Evolutionary conservation across 2,888 invertebrate genomes (phyloP), one percentile per base, ranked within the genome.

Genomic region (Lysandra coridon): DNA sequence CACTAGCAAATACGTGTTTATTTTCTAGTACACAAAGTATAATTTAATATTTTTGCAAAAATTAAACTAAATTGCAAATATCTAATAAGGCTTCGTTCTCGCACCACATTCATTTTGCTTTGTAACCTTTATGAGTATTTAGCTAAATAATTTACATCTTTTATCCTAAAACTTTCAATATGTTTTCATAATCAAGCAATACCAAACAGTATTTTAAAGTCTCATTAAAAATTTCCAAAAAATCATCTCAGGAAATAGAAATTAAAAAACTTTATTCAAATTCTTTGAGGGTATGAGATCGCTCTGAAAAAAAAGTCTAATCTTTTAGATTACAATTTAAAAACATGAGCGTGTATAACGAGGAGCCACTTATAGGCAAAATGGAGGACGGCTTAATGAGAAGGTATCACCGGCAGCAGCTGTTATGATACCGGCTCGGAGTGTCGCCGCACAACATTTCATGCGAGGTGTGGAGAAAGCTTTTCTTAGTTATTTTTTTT

Each of bases 401-500:
- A 90, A 91, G 91, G 93, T 93, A 94, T 94, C 92, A 89, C 87
- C 88, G 89, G 92, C 87, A 91, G 90, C 94, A 94, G 93, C 94
- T 94, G 93, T 90, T 93, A 91, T 92, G 93, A 93, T 92, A 93
- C 92, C 92, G 90, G 88, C 89, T 91, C 89, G 90, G 85, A 87
- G 91, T 92, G 93, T 91, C 91, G 90, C 91, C 91, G 90, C 89
- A 91, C 90, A 85, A 87, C 84, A 86, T 89, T 90, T 91, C 90
- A 88, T 85, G 83, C 79, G 78, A 40, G 79, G 73, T 69, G 82
- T 85, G 89, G 91, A 92, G 83, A 81, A 62, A 82, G 86, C 86
- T 84, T 87, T 82, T 84, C 10, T 7, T n/a, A 23, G 2, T 33
- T 33, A 4, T 69, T 69, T 69, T 14, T 12, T 33, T 69, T 60